Conservation (phyloP, 2,888 invertebrate genomes). For the Rotaria sp. region DNA sequence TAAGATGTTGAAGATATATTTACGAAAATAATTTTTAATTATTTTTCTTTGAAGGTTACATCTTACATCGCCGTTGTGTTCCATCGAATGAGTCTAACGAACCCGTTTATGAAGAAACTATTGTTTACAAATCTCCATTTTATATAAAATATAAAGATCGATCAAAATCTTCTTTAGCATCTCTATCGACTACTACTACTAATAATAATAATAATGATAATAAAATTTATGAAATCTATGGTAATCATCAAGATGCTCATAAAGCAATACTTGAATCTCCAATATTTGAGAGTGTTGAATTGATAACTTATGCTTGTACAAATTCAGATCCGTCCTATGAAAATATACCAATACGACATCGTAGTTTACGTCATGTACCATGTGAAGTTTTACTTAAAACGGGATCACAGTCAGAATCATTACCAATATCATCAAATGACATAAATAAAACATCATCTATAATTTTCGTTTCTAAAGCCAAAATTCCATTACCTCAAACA, state of each 20-base stretch:
- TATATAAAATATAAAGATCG: neutral
- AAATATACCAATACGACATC: neutral
- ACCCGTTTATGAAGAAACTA: neutral
- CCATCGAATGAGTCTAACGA: neutral
- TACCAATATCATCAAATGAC: neutral
- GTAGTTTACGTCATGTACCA: constrained; percentile 17
- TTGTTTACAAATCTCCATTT: constrained; percentile 19
- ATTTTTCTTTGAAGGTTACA: neutral
- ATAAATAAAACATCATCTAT: neutral
- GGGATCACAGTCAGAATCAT: neutral
- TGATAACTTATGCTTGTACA: neutral
- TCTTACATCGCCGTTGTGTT: constrained; percentile 8
- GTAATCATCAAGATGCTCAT: neutral
- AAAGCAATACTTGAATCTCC: neutral
- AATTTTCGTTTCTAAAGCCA: neutral
- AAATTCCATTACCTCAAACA: neutral
- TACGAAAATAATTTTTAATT: too few relatives aligned
- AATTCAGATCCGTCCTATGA: neutral
- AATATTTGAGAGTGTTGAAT: neutral
- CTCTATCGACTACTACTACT: neutral
- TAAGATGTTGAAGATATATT: too few relatives aligned
- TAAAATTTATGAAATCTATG: neutral
- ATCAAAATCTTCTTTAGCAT: neutral
- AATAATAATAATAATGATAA: neutral
- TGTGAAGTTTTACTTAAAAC: neutral